These are phyloP conservation scores for Potamarius usumacintae DNA, from an alignment of 2,113 vertebrate species.

Conservation along the genomic window DNA sequence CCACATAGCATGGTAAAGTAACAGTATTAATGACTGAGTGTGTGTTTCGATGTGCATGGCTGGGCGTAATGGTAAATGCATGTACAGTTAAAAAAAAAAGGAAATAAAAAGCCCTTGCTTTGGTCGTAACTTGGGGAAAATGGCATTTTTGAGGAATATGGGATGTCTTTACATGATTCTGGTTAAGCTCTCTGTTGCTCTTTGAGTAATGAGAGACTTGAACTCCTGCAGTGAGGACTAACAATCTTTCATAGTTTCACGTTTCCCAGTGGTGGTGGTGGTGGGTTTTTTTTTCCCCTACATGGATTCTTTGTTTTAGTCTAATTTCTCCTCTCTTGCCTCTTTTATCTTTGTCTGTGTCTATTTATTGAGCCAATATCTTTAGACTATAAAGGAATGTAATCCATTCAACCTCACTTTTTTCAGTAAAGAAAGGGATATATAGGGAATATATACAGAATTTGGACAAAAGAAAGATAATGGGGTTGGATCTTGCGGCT, in stretches of 20 bases:
- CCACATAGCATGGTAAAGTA: slow-evolving; percentile 29
- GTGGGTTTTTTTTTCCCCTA: slow-evolving; percentile 4
- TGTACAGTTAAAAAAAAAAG: slow-evolving; percentile 42
- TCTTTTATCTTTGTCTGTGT: background rate
- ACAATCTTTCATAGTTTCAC: slow-evolving; percentile 40
- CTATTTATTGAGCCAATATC: slow-evolving; percentile 4
- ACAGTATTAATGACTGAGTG: slow-evolving; percentile 40
- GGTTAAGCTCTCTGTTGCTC: slow-evolving; percentile 34
- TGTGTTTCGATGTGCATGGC: slow-evolving; percentile 29
- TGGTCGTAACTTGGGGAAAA: slow-evolving; percentile 41
- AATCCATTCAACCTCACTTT: background rate
- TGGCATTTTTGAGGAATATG: slow-evolving; percentile 41
- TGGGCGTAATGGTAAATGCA: slow-evolving; percentile 59
- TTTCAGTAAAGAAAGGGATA: background rate
- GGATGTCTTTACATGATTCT: slow-evolving; percentile 36
- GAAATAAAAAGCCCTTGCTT: slow-evolving; percentile 20
- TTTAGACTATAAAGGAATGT: background rate
- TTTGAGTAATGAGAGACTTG: slow-evolving; percentile 50
- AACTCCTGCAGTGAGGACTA: slow-evolving; percentile 42
- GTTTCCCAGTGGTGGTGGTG: slow-evolving; percentile 1
- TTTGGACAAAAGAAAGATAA: background rate
- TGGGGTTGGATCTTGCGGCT: background rate
- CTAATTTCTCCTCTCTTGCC: background rate
- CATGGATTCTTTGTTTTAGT: background rate
- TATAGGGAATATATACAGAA: background rate